Conservation (phyloP, 2,888 invertebrate genomes). For the Leptothorax acervorum region DNA sequence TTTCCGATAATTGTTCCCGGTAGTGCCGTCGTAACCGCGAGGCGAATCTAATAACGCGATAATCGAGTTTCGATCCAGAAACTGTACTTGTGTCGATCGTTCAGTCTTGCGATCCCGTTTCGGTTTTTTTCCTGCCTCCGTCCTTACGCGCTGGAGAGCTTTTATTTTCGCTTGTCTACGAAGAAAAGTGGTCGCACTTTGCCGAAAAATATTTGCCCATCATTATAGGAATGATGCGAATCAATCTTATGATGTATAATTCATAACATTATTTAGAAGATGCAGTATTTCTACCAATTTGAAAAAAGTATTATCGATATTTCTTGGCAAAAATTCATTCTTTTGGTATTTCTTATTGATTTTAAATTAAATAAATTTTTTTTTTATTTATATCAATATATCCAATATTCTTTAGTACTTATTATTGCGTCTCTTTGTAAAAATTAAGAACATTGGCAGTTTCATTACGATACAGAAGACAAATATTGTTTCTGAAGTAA, state of each 20-base stretch:
- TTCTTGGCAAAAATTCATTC: background rate
- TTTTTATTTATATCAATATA: background rate
- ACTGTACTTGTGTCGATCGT: slow-evolving; percentile 32
- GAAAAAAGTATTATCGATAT: background rate
- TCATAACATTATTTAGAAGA: slow-evolving; percentile 1
- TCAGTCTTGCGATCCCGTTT: background rate
- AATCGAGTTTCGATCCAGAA: slow-evolving; percentile 44
- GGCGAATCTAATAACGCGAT: slow-evolving; percentile 48
- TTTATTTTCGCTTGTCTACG: slow-evolving; percentile 22
- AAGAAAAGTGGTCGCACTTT: background rate
- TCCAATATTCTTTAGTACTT: background rate
- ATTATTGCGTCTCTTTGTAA: background rate
- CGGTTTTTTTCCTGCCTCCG: background rate
- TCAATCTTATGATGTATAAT: background rate
- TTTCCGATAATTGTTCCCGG: slow-evolving; percentile 52
- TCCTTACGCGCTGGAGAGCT: no score
- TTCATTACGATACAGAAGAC: background rate
- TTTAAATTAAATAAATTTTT: background rate
- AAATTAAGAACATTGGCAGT: background rate
- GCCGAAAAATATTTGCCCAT: slow-evolving; percentile 44
- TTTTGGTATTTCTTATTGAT: background rate
- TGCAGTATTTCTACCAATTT: background rate
- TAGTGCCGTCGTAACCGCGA: slow-evolving; percentile 32
- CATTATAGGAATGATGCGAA: background rate
- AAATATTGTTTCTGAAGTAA: background rate